Percentiles rank a stretch among this genome's conserved stretches.
These are phyloP conservation scores for Python bivittatus DNA, from an alignment of 2,113 vertebrate species.

Conservation along the genomic window DNA sequence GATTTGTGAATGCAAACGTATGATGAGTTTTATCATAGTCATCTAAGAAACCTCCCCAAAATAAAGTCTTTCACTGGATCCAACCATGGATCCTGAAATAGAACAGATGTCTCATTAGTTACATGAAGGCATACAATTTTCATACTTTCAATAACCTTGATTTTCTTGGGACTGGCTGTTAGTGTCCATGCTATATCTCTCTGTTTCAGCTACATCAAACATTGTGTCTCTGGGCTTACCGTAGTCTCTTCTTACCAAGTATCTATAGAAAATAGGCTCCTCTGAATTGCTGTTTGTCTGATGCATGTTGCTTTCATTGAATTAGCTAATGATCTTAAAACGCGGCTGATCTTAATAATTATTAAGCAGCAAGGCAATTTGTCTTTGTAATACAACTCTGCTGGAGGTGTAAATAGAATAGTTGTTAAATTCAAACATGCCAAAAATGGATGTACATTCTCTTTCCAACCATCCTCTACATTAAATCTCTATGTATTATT, in stretches of 20 bases:
- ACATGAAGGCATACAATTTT: neutral
- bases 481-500: neutral
- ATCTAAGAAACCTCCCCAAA: neutral
- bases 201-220: neutral
- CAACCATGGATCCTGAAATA: neutral
- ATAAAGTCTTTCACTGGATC: neutral
- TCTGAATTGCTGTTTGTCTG: neutral
- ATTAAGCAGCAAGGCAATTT: neutral
- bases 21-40: neutral
- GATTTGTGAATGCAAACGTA: neutral
- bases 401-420: neutral
- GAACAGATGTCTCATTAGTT: neutral
- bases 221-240: neutral
- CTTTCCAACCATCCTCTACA: neutral
- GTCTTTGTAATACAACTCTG: neutral
- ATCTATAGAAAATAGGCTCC: neutral
- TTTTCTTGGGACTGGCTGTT: neutral
- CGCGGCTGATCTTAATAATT: constrained; percentile 1
- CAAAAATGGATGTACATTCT: neutral
- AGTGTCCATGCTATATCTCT: neutral
- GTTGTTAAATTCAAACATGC: neutral
- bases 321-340: neutral
- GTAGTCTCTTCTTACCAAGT: neutral
- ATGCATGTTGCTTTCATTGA: neutral
- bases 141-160: neutral